Conservation (phyloP, 2,797 vertebrate species). For the Sebastes flavidus region DNA sequence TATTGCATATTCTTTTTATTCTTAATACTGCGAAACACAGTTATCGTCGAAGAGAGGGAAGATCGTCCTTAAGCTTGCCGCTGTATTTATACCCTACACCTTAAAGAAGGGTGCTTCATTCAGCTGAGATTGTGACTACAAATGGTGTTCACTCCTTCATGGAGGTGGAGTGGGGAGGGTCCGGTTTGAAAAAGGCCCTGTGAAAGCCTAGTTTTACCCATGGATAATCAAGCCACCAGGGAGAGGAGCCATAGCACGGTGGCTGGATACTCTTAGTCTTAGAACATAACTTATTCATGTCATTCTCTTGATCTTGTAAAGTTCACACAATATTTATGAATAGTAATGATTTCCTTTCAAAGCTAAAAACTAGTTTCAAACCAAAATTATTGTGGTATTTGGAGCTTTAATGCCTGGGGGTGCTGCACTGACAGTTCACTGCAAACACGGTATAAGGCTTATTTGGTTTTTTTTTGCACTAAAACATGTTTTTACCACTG, state of each 20-base stretch:
- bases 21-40: no score
- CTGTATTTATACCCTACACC: no score
- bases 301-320: conserved; percentile 21
- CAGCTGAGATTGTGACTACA: no score
- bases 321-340: background rate
- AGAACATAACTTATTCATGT: conserved; percentile 26
- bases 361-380: background rate
- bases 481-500: background rate
- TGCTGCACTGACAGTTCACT: background rate
- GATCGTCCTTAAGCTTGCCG: no score
- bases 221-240: conserved; percentile 13
- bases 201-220: conserved; percentile 3
- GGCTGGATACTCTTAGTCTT: background rate
- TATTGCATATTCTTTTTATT: no score
- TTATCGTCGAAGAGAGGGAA: no score
- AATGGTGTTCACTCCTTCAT: no score
- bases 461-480: background rate
- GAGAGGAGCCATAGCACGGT: background rate
- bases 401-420: background rate
- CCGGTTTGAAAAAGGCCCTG: no score
- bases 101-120: no score
- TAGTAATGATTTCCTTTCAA: conserved; percentile 7
- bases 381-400: background rate
- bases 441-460: background rate
- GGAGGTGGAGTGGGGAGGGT: no score